Conservation (phyloP, 2,797 vertebrate species). For the Dendrocincla fuliginosa region DNA sequence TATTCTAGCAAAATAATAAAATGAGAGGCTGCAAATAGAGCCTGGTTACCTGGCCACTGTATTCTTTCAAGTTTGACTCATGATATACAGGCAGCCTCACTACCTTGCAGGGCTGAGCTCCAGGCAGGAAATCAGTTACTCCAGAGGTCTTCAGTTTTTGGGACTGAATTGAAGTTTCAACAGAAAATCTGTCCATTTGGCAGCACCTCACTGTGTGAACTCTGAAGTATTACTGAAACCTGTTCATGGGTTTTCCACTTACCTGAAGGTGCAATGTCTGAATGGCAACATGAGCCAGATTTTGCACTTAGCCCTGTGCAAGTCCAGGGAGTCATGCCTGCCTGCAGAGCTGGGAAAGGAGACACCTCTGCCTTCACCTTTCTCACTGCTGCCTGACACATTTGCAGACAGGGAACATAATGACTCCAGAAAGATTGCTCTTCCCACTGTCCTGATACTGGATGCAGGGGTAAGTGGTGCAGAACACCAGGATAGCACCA, state of each 20-base stretch:
- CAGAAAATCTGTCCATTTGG: background rate
- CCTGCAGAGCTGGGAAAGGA: background rate
- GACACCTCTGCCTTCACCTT: background rate
- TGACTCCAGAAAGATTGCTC: background rate
- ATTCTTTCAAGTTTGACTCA: background rate
- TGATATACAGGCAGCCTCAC: background rate
- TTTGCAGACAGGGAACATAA: background rate
- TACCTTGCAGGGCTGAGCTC: background rate
- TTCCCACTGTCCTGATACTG: background rate
- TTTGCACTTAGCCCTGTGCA: background rate
- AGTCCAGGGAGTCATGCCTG: rapidly evolving
- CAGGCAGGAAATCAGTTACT: background rate
- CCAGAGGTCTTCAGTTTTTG: background rate
- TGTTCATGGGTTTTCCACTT: background rate
- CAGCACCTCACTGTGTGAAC: background rate
- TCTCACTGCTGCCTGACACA: background rate
- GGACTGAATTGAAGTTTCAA: background rate
- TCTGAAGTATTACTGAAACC: background rate
- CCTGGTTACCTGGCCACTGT: background rate
- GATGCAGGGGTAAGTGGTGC: background rate
- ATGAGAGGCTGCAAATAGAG: background rate
- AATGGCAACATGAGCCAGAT: rapidly evolving
- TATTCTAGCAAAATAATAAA: background rate
- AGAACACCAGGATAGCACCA: background rate
- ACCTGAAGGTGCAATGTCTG: background rate